Base-by-base conservation (phyloP, 2,113 vertebrate genomes). In the Paralichthys olivaceus region DNA sequence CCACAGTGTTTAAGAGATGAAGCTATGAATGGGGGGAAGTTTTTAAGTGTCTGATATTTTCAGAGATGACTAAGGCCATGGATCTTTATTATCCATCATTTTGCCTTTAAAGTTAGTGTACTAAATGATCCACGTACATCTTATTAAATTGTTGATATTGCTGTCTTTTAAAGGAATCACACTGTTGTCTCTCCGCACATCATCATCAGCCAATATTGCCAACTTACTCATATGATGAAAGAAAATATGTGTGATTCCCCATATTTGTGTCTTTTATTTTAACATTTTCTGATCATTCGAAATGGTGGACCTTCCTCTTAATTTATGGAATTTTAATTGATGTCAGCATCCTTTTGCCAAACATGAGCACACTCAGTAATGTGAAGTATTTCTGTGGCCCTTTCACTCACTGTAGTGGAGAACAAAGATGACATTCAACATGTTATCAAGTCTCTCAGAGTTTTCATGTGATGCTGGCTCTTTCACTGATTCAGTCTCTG, bases 351-450 rank as follows among this genome's bases (percentile, higher is more conserved):
- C n/a, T 29, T 58, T 51, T 58, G 54, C 12, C 72, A 65, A 12
- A 60, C 63, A 45, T 54, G 69, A 76, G 19, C 58, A 25, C 5
- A 12, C 74, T 74, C 76, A 74, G 54, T 69, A 71, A 85, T 85
- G 80, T 68, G 68, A 86, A 75, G 55, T 79, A 85, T 89, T 84
- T 75, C 68, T 70, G 69, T 58, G 17, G 47, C 14, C 55, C 32
- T 81, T 86, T 72, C 77, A 75, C 55, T 75, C 55, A 66, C 57
- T 43, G 25, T 72, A 26, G 32, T 7, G 49, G 37, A 80, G 73
- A 86, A 93, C 92, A 92, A 92, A 89, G 87, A 76, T 74, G 75
- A 75, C 84, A 89, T 92, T 92, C 86, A 93, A 53, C 62, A 40
- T 11, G 76, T 72, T 61, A 55, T 34, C 28, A 28, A 78, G 81